A percentile compares a stretch with the other conserved stretches of the same genome.
Evolutionary conservation across 2,797 vertebrate species (phyloP).

Genomic region (Clarias fuscus): DNA sequence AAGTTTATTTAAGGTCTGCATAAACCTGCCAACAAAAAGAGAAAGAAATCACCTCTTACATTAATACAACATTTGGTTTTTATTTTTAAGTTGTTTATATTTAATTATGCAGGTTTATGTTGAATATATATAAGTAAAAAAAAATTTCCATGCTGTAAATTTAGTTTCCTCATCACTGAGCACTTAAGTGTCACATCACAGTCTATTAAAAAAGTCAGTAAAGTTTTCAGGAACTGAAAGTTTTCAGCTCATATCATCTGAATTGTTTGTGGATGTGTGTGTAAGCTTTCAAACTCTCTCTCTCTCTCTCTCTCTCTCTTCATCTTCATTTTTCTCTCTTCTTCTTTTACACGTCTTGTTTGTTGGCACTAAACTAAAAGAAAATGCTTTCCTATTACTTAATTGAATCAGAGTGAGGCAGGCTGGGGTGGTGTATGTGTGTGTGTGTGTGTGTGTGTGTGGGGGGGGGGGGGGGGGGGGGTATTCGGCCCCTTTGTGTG

Average conservation of each 20-base stretch:
- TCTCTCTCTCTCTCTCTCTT: constrained; percentile 60
- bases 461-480: constrained; percentile 68
- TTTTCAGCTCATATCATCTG: background rate
- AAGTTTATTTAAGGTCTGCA: background rate
- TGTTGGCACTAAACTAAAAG: constrained; percentile 96
- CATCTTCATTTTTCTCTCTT: constrained; percentile 60
- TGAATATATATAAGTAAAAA: background rate
- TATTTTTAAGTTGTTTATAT: background rate
- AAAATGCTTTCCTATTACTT: constrained; percentile 99
- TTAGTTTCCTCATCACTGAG: no score
- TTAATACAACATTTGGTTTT: background rate
- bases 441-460: constrained; percentile 20
- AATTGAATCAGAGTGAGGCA: constrained; percentile 96
- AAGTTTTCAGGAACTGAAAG: background rate
- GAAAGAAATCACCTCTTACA: no score
- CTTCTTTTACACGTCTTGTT: constrained; percentile 87
- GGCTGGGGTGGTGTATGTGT: constrained; percentile 73
- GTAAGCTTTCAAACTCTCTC: constrained; percentile 41
- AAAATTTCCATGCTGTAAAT: background rate
- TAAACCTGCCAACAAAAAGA: no score
- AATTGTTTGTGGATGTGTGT: background rate
- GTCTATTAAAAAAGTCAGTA: background rate
- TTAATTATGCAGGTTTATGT: background rate
- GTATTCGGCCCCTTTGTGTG: constrained; percentile 97
- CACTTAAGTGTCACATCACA: background rate